These are phyloP conservation scores for Criorhina ranunculi DNA, from an alignment of 2,888 invertebrate species.

Conservation along the genomic window DNA sequence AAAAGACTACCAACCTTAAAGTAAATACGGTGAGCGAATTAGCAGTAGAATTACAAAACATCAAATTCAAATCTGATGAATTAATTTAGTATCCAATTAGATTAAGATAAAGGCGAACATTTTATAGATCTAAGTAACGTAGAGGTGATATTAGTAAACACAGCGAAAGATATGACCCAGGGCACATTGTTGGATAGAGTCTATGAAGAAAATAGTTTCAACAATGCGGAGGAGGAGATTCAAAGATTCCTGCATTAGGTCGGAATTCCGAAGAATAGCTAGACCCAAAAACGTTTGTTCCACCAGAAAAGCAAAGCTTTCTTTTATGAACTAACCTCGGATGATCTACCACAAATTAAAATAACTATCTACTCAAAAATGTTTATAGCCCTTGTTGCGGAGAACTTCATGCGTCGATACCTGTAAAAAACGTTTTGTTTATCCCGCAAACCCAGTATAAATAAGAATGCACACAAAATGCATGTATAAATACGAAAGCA, in stretches of 20 bases:
- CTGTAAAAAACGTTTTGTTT: too few relatives aligned
- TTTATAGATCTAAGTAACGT: constrained; percentile 10
- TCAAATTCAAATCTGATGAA: constrained; percentile 20
- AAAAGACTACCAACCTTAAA: neutral
- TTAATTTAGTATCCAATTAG: constrained; percentile 5
- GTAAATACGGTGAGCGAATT: constrained; percentile 13
- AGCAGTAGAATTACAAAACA: constrained; percentile 27
- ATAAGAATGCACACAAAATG: too few relatives aligned
- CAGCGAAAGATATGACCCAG: constrained; percentile 11
- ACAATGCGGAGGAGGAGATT: constrained; percentile 14
- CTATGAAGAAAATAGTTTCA: constrained; percentile 1
- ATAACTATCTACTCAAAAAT: too few relatives aligned
- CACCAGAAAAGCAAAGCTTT: too few relatives aligned
- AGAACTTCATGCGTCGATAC: too few relatives aligned
- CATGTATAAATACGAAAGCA: too few relatives aligned
- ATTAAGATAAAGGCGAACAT: constrained; percentile 8
- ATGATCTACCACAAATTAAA: too few relatives aligned
- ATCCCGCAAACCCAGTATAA: too few relatives aligned
- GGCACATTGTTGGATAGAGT: too few relatives aligned
- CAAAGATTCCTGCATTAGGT: constrained; percentile 22
- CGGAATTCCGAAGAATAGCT: constrained; percentile 23
- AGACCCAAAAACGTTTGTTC: constrained; percentile 6
- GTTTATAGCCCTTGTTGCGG: too few relatives aligned
- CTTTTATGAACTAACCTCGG: too few relatives aligned
- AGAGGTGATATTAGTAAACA: constrained; percentile 8